phyloP scores from a whole-genome alignment of 2,888 invertebrate species.

The Chesias legatella region DNA sequence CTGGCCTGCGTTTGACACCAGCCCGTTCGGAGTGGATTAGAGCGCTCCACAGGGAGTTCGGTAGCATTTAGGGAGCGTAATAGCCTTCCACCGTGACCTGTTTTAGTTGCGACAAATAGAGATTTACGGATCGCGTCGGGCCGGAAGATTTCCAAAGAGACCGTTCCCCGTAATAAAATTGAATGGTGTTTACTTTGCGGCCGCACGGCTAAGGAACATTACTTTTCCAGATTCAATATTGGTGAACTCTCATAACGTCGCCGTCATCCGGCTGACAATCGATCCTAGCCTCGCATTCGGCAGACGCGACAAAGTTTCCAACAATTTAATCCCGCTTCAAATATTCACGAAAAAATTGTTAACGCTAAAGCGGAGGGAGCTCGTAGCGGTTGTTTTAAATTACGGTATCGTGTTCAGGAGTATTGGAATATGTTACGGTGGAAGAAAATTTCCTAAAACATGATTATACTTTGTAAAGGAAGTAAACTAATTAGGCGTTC shows the following conservation, averaged over 20 bases:
- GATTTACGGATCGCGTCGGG: constrained; percentile 73
- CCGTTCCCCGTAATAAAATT: constrained; percentile 68
- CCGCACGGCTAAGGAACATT: constrained; percentile 48
- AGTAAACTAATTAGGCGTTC: constrained; percentile 32
- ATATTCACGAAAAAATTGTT: constrained; percentile 56
- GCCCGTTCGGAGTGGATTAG: constrained; percentile 77
- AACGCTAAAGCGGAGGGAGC: constrained; percentile 36
- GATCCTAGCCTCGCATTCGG: constrained; percentile 49
- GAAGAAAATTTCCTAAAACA: too few relatives aligned
- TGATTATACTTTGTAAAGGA: too few relatives aligned
- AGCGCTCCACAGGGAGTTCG: constrained; percentile 76
- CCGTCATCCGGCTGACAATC: constrained; percentile 50
- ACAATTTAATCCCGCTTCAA: constrained; percentile 66
- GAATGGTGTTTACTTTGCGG: constrained; percentile 69
- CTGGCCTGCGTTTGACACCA: constrained; percentile 78
- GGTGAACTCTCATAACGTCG: constrained; percentile 40
- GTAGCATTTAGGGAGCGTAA: constrained; percentile 78
- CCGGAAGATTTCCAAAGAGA: constrained; percentile 62
- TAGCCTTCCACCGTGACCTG: constrained; percentile 78
- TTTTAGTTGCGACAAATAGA: constrained; percentile 80
- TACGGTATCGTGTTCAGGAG: constrained; percentile 22
- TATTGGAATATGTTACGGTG: constrained; percentile 1
- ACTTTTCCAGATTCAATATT: constrained; percentile 40
- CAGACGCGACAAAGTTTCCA: constrained; percentile 59
- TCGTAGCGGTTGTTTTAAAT: constrained; percentile 14